phyloP scores from a whole-genome alignment of 2,113 vertebrate genomes.

The Cettia cetti region DNA sequence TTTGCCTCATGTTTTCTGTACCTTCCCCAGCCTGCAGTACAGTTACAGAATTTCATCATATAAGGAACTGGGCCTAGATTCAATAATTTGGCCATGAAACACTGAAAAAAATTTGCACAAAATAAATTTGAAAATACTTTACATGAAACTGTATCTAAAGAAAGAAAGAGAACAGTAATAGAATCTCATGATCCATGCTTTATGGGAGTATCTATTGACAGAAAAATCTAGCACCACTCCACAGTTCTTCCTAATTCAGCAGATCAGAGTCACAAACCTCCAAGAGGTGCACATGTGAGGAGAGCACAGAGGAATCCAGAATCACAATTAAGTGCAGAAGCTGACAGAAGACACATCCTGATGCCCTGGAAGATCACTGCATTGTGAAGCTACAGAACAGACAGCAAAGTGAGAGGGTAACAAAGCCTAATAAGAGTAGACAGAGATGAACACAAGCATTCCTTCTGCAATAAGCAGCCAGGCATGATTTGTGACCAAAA shows the following conservation, averaged over 20 bases:
- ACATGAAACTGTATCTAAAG: background rate
- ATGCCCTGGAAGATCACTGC: background rate
- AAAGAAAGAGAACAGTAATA: background rate
- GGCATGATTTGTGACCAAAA: background rate
- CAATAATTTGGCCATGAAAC: background rate
- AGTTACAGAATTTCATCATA: background rate
- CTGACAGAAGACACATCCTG: background rate
- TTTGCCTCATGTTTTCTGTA: background rate
- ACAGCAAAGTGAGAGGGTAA: background rate
- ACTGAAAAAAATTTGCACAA: background rate
- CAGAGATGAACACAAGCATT: background rate
- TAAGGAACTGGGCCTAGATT: background rate
- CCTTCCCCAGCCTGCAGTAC: background rate
- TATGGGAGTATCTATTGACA: background rate
- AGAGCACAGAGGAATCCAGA: background rate
- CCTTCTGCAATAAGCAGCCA: background rate
- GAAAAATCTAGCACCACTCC: background rate
- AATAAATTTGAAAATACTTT: background rate
- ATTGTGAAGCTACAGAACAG: background rate
- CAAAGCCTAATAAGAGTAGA: background rate
- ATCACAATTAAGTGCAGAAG: background rate
- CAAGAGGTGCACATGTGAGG: fast-evolving
- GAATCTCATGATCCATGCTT: background rate
- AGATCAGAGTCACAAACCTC: background rate
- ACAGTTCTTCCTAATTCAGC: background rate